These are phyloP conservation scores for Callospermophilus lateralis DNA, from an alignment of 2,113 vertebrate genomes.

Conservation along the genomic window DNA sequence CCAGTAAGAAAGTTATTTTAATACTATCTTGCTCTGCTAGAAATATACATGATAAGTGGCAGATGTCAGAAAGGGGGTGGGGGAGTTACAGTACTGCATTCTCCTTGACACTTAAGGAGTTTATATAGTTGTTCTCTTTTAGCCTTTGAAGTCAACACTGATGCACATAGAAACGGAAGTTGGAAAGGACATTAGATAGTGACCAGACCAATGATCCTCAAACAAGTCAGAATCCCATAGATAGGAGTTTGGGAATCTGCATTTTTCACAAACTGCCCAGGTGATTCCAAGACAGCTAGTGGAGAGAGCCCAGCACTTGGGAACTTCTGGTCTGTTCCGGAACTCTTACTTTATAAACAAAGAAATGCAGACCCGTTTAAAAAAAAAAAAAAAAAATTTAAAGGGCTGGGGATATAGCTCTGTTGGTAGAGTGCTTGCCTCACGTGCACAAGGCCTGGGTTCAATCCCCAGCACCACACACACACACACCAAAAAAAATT, in stretches of 20 bases:
- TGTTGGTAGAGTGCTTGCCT: too few relatives aligned
- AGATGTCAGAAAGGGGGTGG: slow-evolving; percentile 48
- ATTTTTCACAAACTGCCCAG: neutral
- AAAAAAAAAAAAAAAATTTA: neutral
- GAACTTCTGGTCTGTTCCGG: neutral
- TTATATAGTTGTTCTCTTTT: slow-evolving; percentile 43
- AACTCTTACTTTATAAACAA: slow-evolving; percentile 37
- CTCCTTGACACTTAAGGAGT: slow-evolving; percentile 51
- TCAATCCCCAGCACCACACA: too few relatives aligned
- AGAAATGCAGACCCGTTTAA: neutral
- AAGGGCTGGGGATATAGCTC: too few relatives aligned
- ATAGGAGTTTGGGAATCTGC: neutral
- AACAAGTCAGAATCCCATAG: neutral
- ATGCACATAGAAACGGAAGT: slow-evolving; percentile 5
- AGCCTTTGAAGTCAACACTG: slow-evolving; percentile 40
- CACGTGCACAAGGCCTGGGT: too few relatives aligned
- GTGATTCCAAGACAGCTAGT: neutral
- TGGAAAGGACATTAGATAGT: neutral
- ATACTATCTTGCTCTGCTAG: slow-evolving; percentile 69
- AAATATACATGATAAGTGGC: slow-evolving; percentile 72
- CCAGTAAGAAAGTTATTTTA: slow-evolving; percentile 76
- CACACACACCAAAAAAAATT: too few relatives aligned
- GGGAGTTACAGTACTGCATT: neutral
- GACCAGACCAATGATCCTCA: slow-evolving; percentile 1
- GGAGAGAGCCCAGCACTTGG: neutral